A percentile compares a stretch with the other conserved stretches of the same genome.
Conservation (phyloP, 2,113 vertebrate species). For the Hirundichthys speculiger region DNA sequence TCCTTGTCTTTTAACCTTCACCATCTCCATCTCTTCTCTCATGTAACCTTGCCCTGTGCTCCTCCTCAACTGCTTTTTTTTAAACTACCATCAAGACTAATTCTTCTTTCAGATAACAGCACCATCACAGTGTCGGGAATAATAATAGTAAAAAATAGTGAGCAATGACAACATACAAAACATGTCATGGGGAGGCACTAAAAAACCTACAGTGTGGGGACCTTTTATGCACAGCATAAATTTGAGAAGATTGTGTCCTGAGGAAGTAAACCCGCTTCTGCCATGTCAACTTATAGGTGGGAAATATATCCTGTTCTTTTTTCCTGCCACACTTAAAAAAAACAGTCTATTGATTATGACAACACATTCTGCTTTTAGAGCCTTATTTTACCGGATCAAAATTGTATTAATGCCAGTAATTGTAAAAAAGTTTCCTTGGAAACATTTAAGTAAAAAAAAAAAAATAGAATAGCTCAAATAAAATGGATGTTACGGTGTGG, state of each 20-base stretch:
- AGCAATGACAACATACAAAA: constrained; percentile 15
- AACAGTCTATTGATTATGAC: not conserved
- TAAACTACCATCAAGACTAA: constrained; percentile 22
- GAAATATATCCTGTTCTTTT: not conserved
- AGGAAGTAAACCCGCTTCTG: constrained; percentile 5
- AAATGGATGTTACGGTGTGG: too few species aligned
- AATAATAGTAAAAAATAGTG: constrained; percentile 9
- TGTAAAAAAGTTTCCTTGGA: too few species aligned
- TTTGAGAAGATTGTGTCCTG: constrained; percentile 11
- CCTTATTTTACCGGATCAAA: too few species aligned
- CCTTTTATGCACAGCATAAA: constrained; percentile 7
- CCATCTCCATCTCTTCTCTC: not conserved
- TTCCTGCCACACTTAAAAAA: not conserved
- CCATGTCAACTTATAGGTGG: not conserved
- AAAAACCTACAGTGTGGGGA: not conserved
- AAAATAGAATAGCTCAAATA: too few species aligned
- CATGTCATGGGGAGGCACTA: not conserved
- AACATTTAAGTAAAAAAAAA: too few species aligned
- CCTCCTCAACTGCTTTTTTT: constrained; percentile 1
- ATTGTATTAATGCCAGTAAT: too few species aligned
- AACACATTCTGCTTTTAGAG: not conserved
- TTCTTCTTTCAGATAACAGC: constrained; percentile 30
- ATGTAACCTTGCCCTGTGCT: constrained; percentile 6
- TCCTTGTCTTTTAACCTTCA: not conserved
- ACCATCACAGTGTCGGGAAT: constrained; percentile 14